Conservation (phyloP, 1,140 invertebrate genomes). For the Listronotus oregonensis region DNA sequence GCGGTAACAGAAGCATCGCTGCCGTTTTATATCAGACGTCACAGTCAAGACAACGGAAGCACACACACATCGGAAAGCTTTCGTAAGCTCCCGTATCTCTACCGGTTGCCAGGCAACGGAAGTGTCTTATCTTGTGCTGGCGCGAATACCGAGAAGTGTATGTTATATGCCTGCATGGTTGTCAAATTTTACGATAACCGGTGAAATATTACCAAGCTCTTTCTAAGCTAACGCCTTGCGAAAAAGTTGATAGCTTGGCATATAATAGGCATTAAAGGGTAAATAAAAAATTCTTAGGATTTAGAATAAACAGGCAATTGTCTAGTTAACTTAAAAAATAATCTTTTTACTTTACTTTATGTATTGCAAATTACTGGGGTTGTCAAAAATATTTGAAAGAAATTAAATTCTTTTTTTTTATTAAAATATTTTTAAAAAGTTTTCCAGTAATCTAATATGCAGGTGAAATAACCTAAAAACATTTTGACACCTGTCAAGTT, state of each 20-base stretch:
- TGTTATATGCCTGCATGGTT: conserved; percentile 33
- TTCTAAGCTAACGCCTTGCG: background rate
- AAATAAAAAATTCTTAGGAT: too few species aligned
- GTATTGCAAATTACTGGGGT: too few species aligned
- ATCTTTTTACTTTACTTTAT: too few species aligned
- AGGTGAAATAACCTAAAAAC: too few species aligned
- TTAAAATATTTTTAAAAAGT: too few species aligned
- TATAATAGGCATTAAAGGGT: too few species aligned
- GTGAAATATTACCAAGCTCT: conserved; percentile 22
- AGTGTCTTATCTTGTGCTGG: conserved; percentile 34
- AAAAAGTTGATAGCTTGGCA: conserved; percentile 16
- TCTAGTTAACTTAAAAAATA: too few species aligned
- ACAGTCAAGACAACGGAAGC: conserved; percentile 22
- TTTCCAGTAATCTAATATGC: too few species aligned
- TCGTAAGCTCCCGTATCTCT: conserved; percentile 21
- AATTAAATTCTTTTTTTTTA: too few species aligned
- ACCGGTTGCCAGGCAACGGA: conserved; percentile 29
- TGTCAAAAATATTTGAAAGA: too few species aligned
- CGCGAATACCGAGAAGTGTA: conserved; percentile 35
- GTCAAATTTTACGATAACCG: conserved; percentile 35
- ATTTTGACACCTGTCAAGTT: too few species aligned
- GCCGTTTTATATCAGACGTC: conserved; percentile 19
- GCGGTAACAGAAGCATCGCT: conserved; percentile 2
- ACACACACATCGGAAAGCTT: conserved; percentile 24
- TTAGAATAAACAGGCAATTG: too few species aligned